Evolutionary conservation across 2,888 invertebrate genomes (phyloP).

Genomic region (Gastrophysa polygoni): DNA sequence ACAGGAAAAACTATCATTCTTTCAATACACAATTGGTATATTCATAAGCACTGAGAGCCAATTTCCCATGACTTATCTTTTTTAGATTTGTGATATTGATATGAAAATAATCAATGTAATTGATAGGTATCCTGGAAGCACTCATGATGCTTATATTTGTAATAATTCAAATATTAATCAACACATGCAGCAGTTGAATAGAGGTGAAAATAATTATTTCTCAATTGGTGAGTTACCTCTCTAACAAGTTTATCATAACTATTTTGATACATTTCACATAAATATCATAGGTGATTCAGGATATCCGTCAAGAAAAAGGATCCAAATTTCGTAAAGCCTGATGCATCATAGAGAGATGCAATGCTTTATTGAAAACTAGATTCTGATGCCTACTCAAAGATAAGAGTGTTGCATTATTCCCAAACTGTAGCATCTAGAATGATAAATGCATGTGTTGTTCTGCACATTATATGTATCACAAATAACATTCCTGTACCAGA

Average conservation of each 20-base stretch:
- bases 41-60: neutral
- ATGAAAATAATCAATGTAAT: neutral
- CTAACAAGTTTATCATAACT: constrained; percentile 1
- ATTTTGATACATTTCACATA: neutral
- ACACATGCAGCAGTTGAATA: constrained; percentile 3
- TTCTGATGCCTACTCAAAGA: constrained; percentile 29
- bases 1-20: too few relatives aligned
- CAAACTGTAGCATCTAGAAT: constrained; percentile 18
- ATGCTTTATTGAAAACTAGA: constrained; percentile 28
- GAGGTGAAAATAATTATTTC: constrained; percentile 3
- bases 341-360: constrained; percentile 24
- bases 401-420: constrained; percentile 22
- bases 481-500: constrained; percentile 10
- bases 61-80: neutral
- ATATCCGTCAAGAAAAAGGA: neutral
- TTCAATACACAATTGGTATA: neutral
- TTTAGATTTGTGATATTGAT: constrained; percentile 5
- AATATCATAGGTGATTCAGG: neutral
- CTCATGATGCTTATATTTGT: neutral
- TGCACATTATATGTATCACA: constrained; percentile 25
- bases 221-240: constrained; percentile 1
- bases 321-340: constrained; percentile 12
- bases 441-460: constrained; percentile 27
- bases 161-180: constrained; percentile 3
- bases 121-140: neutral